A percentile compares a stretch with the other conserved stretches of the same genome.
These are phyloP conservation scores for Caenorhabditis sp. DNA, from an alignment of 2,888 invertebrate species.

Conservation along the genomic window DNA sequence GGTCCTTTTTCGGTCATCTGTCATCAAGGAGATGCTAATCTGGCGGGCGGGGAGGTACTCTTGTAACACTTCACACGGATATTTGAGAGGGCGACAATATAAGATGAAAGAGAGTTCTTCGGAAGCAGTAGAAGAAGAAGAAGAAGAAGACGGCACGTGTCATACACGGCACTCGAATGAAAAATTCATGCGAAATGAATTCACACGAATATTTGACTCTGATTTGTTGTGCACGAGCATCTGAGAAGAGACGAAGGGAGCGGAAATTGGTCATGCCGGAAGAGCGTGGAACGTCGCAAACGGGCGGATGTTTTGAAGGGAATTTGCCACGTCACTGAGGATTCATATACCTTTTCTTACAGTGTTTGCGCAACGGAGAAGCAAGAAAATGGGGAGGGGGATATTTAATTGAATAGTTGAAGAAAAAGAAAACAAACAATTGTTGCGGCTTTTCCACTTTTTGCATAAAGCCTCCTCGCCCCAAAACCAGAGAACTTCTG, in stretches of 20 bases:
- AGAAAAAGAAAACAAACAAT: constrained; percentile 46
- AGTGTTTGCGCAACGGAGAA: constrained; percentile 43
- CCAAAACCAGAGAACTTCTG: background rate
- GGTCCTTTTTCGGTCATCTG: constrained; percentile 49
- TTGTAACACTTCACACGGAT: constrained; percentile 29
- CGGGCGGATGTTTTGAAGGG: background rate
- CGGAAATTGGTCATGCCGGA: constrained; percentile 25
- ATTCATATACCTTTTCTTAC: constrained; percentile 9
- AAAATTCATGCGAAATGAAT: background rate
- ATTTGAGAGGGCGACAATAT: constrained; percentile 35
- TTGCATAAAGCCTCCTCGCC: background rate
- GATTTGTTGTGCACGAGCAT: too few relatives aligned
- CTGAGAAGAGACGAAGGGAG: background rate
- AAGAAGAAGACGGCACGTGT: background rate
- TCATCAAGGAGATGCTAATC: constrained; percentile 50
- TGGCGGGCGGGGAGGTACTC: constrained; percentile 17
- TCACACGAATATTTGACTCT: too few relatives aligned
- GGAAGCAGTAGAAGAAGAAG: too few relatives aligned
- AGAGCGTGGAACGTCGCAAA: background rate
- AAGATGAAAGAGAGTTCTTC: constrained; percentile 8
- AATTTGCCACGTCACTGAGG: background rate
- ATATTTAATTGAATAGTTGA: constrained; percentile 37
- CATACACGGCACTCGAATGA: background rate
- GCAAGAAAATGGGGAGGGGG: constrained; percentile 23
- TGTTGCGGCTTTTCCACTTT: constrained; percentile 35